These are phyloP conservation scores for Cardinalis cardinalis DNA, from an alignment of 2,113 vertebrate genomes.

Conservation along the genomic window DNA sequence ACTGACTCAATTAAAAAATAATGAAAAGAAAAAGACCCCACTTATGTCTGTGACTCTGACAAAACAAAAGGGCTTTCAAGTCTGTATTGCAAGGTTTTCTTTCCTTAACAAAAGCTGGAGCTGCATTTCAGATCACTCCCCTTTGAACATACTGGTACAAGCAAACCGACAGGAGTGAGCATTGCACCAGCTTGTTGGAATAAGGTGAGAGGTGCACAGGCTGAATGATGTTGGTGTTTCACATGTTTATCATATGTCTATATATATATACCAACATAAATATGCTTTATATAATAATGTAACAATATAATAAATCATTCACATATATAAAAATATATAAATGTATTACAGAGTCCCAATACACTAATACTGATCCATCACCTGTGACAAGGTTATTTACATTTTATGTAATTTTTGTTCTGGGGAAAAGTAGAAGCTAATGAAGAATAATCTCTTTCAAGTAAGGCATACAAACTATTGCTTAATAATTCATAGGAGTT, in stretches of 20 bases:
- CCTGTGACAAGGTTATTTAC: not conserved
- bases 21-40: not conserved
- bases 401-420: not conserved
- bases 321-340: not conserved
- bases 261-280: not conserved
- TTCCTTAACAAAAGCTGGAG: not conserved
- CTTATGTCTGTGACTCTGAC: not conserved
- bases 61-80: not conserved
- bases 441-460: not conserved
- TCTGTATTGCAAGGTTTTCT: not conserved
- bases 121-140: not conserved
- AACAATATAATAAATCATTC: not conserved
- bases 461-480: not conserved
- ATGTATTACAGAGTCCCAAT: not conserved
- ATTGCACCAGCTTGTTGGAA: not conserved
- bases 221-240: not conserved
- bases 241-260: not conserved
- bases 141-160: not conserved
- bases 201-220: not conserved
- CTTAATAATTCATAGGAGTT: not conserved
- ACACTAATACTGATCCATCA: not conserved
- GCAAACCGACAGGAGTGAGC: not conserved
- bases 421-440: not conserved
- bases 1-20: not conserved
- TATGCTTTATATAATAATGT: not conserved